Conservation (phyloP, 2,797 vertebrate species). For the Petrocephalus schoutedeni region DNA sequence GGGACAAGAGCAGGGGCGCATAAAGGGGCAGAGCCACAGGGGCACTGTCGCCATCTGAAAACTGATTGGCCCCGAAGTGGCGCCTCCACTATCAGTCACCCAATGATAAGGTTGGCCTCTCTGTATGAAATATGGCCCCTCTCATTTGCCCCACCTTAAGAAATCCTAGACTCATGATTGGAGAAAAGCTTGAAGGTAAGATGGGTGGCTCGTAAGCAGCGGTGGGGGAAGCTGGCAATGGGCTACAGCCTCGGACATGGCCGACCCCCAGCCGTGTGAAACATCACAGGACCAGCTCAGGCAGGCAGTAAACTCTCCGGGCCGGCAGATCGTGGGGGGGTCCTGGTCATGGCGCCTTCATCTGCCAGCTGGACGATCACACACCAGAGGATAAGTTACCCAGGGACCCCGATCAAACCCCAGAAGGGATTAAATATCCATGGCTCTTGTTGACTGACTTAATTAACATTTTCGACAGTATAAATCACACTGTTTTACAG, state of each 20-base stretch:
- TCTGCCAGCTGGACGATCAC: constrained; percentile 23
- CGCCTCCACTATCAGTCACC: too few species aligned
- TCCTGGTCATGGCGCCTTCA: constrained; percentile 28
- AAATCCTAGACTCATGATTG: too few species aligned
- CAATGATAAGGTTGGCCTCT: too few species aligned
- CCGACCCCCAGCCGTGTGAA: background rate
- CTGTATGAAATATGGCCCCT: too few species aligned
- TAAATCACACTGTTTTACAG: constrained; percentile 14
- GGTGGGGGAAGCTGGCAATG: constrained; percentile 23
- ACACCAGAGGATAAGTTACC: background rate
- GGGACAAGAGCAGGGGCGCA: background rate
- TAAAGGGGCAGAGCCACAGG: background rate
- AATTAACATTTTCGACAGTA: constrained; percentile 16
- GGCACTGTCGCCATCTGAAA: background rate
- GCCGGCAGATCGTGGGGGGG: background rate
- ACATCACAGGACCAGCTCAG: background rate
- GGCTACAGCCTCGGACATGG: constrained; percentile 27
- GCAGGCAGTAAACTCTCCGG: background rate
- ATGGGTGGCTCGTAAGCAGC: too few species aligned
- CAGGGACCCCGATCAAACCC: constrained; percentile 28
- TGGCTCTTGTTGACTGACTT: background rate
- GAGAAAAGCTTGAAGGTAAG: too few species aligned
- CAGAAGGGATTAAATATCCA: background rate
- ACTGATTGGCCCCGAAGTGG: background rate
- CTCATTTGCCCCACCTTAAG: too few species aligned